Evolutionary conservation across 2,888 invertebrate species (phyloP), one percentile per base, ranked within the genome.

Genomic region (Hermodice carunculata): DNA sequence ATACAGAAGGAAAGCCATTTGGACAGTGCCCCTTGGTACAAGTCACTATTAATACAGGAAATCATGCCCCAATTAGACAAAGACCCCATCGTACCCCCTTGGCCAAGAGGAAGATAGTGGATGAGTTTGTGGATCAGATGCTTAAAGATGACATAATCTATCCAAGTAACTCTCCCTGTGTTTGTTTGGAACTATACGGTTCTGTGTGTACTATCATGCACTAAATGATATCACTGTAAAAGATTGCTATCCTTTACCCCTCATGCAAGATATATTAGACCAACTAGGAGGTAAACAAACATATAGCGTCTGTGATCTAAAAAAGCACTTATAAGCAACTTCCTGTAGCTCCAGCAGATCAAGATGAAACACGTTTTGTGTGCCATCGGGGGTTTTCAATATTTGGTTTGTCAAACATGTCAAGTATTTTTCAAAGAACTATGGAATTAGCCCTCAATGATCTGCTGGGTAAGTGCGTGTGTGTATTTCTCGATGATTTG

Each of bases 211-310:
- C 31, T 68, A 49, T 46, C 37, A 54, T 3, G 34, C 26, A 44
- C 29, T 65, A 8, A 69, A 69, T 34, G 28, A 24, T 6, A 19
- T 63, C 5, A 69, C 69, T 1, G 51, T 44, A 34, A 26, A 40
- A 24, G 60, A 67, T n/a, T 17, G 37, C 2, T 67, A 66, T 44
- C 66, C 66, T 28, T n/a, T 69, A 2, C 71, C 70, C 1, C 26
- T 46, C n/a, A 61, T 66, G 26, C 56, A 71, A 32, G 67, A 67
- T 26, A 63, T 71, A 3, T 63, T 71, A 26, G 71, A 71, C 34
- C n/a, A 54, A 17, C 42, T 72, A 14, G 48, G 48, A 3, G 69
- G 70, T 3, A 17, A n/a, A 17, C 46, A 17, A 6, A 22, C 46
- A 4, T 70, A 60, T 24, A 44, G 56, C 17, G 58, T 63, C 4